Percentiles rank a stretch among this genome's conserved stretches.
Conservation (phyloP, 2,888 invertebrate genomes). For the Thelaira solivaga region DNA sequence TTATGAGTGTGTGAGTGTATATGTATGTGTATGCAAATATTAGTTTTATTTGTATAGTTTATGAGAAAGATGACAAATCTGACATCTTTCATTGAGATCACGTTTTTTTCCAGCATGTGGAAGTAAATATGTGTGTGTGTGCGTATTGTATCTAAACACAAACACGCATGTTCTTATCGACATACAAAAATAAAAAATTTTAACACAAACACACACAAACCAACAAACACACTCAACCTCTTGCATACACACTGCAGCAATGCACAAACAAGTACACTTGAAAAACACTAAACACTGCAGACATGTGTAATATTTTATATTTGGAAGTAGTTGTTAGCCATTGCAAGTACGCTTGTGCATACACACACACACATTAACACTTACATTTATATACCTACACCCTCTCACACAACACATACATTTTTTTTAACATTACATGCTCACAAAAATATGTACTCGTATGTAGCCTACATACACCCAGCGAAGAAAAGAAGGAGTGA, state of each 20-base stretch:
- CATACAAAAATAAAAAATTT: conserved; percentile 9
- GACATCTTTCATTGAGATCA: conserved; percentile 55
- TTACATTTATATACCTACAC: no score
- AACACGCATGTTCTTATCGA: neutral
- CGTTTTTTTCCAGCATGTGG: conserved; percentile 19
- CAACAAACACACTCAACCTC: conserved; percentile 6
- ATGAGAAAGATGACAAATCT: conserved; percentile 48
- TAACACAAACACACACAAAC: conserved; percentile 1
- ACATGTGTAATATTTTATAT: no score
- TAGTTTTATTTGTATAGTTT: conserved; percentile 25
- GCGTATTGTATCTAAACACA: neutral
- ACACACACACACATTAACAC: conserved; percentile 10
- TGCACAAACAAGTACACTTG: no score
- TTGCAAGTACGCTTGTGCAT: no score
- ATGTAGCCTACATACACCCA: conserved; percentile 48
- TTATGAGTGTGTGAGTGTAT: conserved; percentile 2
- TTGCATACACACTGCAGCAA: no score
- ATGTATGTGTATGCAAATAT: neutral
- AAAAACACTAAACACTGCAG: no score
- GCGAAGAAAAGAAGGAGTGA: no score
- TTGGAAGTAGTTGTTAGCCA: no score
- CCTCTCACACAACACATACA: no score
- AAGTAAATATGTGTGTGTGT: neutral
- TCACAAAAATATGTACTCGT: no score
- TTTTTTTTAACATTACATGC: no score